Percentiles rank a stretch among this genome's conserved stretches.
These are phyloP conservation scores for Ellobium chinense DNA, from an alignment of 2,888 invertebrate species.

Conservation along the genomic window DNA sequence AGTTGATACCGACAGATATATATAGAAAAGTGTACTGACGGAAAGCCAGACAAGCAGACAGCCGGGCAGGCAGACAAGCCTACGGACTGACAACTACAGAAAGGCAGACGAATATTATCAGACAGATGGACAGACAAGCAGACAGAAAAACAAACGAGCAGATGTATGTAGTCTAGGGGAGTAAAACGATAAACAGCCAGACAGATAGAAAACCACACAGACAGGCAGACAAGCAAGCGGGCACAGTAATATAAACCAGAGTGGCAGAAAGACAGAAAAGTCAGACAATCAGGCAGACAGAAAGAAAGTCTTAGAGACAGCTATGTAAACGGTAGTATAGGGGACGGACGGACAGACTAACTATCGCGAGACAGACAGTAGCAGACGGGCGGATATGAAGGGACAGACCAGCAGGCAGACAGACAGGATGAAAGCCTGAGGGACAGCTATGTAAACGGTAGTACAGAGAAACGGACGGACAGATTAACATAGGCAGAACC, in stretches of 20 bases:
- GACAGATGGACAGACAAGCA: background rate
- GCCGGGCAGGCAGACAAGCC: background rate
- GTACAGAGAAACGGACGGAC: no score
- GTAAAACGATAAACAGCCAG: background rate
- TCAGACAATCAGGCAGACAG: background rate
- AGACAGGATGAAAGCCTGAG: constrained; percentile 7
- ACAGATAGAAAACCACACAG: background rate
- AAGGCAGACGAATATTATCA: background rate
- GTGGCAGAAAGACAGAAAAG: background rate
- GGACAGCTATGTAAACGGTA: background rate
- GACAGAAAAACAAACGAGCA: constrained; percentile 7
- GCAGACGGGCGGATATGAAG: background rate
- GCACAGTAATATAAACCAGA: background rate
- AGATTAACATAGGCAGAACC: no score
- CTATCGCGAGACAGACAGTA: no score
- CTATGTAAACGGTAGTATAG: background rate
- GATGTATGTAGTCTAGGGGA: no score
- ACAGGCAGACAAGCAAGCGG: background rate
- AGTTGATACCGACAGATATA: background rate
- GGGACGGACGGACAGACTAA: background rate
- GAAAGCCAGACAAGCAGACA: background rate
- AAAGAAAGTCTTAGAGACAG: background rate
- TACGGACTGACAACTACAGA: background rate
- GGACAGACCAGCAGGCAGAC: background rate
- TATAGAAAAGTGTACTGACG: background rate